phyloP scores from a whole-genome alignment of 2,113 vertebrate species.

The Fulmarus glacialis region DNA sequence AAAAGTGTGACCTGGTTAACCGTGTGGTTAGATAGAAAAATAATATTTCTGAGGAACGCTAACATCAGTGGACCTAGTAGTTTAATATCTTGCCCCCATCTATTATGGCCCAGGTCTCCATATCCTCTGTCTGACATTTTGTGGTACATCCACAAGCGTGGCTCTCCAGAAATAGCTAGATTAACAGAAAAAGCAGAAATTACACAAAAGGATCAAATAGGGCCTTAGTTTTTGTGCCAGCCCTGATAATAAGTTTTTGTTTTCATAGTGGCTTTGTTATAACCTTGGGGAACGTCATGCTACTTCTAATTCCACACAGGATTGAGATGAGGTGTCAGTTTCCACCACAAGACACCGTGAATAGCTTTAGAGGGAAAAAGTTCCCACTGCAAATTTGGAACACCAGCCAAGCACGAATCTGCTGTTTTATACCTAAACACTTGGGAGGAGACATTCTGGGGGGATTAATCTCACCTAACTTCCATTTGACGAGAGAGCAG shows the following conservation, averaged over 20 bases:
- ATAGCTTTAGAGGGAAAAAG: background rate
- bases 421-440: background rate
- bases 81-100: background rate
- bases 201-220: background rate
- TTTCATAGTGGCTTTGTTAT: slow-evolving; percentile 11
- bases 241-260: background rate
- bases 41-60: background rate
- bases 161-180: background rate
- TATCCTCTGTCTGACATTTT: background rate
- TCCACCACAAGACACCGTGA: background rate
- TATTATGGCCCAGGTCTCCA: background rate
- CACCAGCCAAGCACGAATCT: background rate
- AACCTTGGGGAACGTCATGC: slow-evolving; percentile 41
- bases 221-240: slow-evolving; percentile 9
- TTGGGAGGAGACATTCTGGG: background rate
- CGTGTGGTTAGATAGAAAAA: background rate
- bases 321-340: background rate
- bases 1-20: background rate
- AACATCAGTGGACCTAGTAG: background rate
- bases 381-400: background rate
- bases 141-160: background rate
- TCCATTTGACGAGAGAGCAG: background rate
- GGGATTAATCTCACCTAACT: background rate
- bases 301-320: slow-evolving; percentile 25
- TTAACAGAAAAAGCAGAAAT: slow-evolving; percentile 8